These are phyloP conservation scores for Turnix velox DNA, from an alignment of 2,113 vertebrate genomes.

Conservation along the genomic window DNA sequence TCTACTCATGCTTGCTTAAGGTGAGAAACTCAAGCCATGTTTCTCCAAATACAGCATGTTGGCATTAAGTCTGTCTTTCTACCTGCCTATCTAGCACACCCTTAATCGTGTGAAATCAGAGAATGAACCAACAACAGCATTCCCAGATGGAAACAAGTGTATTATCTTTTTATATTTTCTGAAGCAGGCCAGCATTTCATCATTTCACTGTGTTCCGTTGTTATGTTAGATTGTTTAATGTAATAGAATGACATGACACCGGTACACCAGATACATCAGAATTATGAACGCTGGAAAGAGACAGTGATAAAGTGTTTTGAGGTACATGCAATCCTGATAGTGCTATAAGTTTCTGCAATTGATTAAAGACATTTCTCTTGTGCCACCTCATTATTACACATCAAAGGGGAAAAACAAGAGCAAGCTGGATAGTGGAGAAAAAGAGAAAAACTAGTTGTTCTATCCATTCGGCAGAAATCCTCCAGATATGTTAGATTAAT, in stretches of 20 bases:
- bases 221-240: conserved; percentile 61
- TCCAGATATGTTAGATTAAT: neutral
- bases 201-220: neutral
- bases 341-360: conserved; percentile 53
- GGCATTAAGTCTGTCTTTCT: neutral
- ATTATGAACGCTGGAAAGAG: conserved; percentile 56
- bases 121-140: conserved; percentile 36
- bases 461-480: neutral
- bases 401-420: conserved; percentile 48
- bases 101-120: conserved; percentile 31
- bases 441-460: neutral
- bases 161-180: conserved; percentile 57
- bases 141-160: conserved; percentile 46
- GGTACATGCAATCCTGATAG: conserved; percentile 34
- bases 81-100: neutral
- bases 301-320: conserved; percentile 55
- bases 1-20: conserved; percentile 4
- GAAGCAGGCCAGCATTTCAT: conserved; percentile 42
- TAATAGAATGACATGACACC: conserved; percentile 59
- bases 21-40: neutral
- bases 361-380: conserved; percentile 52
- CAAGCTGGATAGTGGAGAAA: neutral
- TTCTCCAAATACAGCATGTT: rapidly evolving
- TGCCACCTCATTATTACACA: conserved; percentile 51
- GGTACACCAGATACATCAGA: conserved; percentile 50